Evolutionary conservation across 2,797 vertebrate genomes (phyloP).

Genomic region (Chaetophractus vellerosus): DNA sequence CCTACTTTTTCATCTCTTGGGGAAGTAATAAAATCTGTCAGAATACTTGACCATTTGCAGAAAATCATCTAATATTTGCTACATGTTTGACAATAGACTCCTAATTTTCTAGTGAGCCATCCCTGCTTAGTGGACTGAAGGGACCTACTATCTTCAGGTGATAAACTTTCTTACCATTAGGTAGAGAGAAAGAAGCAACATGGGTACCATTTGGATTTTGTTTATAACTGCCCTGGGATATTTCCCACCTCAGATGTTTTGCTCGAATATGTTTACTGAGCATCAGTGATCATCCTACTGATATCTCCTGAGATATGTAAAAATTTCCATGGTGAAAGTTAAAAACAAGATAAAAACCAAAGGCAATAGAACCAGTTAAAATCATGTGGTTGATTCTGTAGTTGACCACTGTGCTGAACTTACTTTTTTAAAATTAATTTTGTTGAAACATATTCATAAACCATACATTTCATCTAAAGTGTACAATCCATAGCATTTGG

Average conservation of each 20-base stretch:
- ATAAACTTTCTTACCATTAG: not conserved
- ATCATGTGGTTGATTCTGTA: not conserved
- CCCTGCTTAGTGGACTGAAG: not conserved
- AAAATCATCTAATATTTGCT: not conserved
- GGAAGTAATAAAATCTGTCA: not conserved
- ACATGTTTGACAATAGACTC: not conserved
- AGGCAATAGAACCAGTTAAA: not conserved
- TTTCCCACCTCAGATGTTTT: not conserved
- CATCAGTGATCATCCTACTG: not conserved
- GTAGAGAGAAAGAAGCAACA: not conserved
- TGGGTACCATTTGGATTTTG: not conserved
- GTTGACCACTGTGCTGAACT: not conserved
- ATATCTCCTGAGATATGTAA: not conserved
- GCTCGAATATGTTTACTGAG: not conserved
- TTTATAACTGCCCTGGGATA: not conserved
- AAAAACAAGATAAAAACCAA: not conserved
- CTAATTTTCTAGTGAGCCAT: not conserved
- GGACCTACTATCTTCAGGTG: not conserved
- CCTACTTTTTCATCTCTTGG: not conserved
- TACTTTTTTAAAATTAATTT: not conserved
- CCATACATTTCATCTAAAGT: too few species aligned
- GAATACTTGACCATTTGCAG: not conserved
- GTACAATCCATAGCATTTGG: too few species aligned
- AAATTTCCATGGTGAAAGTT: not conserved
- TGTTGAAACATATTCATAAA: too few species aligned